Evolutionary conservation across 2,797 vertebrate species (phyloP).

Genomic region (Alosa sapidissima): DNA sequence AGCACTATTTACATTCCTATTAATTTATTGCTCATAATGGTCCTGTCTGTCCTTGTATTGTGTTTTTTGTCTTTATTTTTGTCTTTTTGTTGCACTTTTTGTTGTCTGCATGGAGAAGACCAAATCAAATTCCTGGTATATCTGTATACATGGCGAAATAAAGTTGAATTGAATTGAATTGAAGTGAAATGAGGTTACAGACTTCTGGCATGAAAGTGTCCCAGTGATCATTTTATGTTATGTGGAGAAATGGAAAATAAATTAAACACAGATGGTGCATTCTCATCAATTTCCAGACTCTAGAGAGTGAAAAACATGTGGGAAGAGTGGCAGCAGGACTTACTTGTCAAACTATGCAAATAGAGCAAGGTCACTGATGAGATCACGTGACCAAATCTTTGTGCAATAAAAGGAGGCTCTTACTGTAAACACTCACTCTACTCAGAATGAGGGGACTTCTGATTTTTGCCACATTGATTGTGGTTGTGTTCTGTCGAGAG

Average conservation of each 20-base stretch:
- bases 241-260: not conserved
- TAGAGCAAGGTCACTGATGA: not conserved
- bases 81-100: too few species aligned
- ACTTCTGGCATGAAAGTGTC: not conserved
- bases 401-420: not conserved
- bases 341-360: not conserved
- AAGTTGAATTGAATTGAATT: too few species aligned
- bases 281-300: not conserved
- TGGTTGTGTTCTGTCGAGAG: conserved; percentile 60
- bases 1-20: too few species aligned
- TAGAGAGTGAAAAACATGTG: not conserved
- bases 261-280: not conserved
- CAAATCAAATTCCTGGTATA: too few species aligned
- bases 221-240: not conserved
- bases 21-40: too few species aligned
- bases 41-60: too few species aligned
- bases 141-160: not conserved
- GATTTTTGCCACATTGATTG: conserved; percentile 54
- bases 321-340: not conserved
- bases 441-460: not conserved
- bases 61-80: too few species aligned
- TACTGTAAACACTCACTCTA: not conserved
- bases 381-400: not conserved
- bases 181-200: not conserved
- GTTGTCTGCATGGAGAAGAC: too few species aligned